A percentile compares a stretch with the other conserved stretches of the same genome.
Evolutionary conservation across 2,113 vertebrate genomes (phyloP).

Genomic region (Atherinomorus stipes): DNA sequence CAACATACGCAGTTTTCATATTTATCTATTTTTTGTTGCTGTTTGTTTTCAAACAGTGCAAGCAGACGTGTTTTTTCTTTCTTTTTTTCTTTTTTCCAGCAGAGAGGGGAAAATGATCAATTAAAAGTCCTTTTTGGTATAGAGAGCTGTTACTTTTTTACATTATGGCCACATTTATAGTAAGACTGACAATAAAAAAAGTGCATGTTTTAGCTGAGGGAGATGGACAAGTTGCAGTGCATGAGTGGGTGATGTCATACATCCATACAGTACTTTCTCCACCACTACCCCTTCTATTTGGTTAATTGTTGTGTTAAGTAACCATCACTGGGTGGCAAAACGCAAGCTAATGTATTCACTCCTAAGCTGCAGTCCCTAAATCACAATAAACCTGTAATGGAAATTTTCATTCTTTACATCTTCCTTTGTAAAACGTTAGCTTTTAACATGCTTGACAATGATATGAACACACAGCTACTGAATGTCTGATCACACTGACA

Average conservation of each 20-base stretch:
- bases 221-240: background rate
- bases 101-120: too few relatives aligned
- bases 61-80: too few relatives aligned
- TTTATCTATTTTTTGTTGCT: background rate
- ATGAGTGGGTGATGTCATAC: background rate
- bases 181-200: background rate
- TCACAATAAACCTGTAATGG: too few relatives aligned
- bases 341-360: background rate
- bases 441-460: background rate
- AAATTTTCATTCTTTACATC: background rate
- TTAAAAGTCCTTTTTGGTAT: background rate
- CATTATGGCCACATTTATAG: too few relatives aligned
- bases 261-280: background rate
- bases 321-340: background rate
- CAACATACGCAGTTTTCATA: background rate
- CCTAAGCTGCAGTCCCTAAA: too few relatives aligned
- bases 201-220: background rate
- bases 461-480: background rate
- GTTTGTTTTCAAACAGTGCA: too few relatives aligned
- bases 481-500: background rate
- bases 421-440: background rate
- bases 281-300: background rate
- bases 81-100: too few relatives aligned
- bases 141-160: too few relatives aligned
- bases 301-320: background rate